Conservation (phyloP, 1,140 invertebrate species). For the Ceratosolen solmsi region DNA sequence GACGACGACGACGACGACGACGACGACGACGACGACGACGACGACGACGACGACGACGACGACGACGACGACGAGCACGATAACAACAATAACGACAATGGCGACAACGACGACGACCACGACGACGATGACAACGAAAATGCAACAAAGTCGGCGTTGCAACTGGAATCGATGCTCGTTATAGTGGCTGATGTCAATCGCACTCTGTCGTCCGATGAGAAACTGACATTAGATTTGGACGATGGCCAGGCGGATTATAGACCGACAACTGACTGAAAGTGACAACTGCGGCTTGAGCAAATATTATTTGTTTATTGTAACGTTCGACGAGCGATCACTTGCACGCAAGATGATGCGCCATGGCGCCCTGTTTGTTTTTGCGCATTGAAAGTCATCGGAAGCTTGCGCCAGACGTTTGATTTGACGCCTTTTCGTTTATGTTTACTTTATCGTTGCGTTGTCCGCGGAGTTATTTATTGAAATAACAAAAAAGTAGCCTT, state of each 20-base stretch:
- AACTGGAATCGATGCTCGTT: conserved; percentile 56
- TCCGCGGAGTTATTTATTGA: too few relatives aligned
- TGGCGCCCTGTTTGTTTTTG: too few relatives aligned
- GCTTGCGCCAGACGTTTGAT: too few relatives aligned
- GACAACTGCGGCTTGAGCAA: not conserved
- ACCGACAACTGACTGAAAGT: not conserved
- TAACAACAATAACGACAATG: conserved; percentile 34
- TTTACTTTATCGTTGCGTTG: too few relatives aligned
- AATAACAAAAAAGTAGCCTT: too few relatives aligned
- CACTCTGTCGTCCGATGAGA: not conserved
- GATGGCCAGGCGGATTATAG: not conserved
- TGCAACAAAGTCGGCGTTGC: not conserved
- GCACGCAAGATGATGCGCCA: too few relatives aligned
- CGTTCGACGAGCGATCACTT: too few relatives aligned
- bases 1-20: conserved; percentile 22
- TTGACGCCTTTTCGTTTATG: too few relatives aligned
- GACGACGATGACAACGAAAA: not conserved
- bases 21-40: not conserved
- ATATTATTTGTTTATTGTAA: not conserved
- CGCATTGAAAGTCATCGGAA: too few relatives aligned
- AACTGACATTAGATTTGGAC: conserved; percentile 7
- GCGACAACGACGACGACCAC: conserved; percentile 19
- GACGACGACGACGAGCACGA: conserved; percentile 1
- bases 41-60: conserved; percentile 45
- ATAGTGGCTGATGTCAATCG: conserved; percentile 61